Percentiles rank a stretch among this genome's conserved stretches.
Evolutionary conservation across 1,140 invertebrate genomes (phyloP).

Genomic region (Drosophila nebulosa): DNA sequence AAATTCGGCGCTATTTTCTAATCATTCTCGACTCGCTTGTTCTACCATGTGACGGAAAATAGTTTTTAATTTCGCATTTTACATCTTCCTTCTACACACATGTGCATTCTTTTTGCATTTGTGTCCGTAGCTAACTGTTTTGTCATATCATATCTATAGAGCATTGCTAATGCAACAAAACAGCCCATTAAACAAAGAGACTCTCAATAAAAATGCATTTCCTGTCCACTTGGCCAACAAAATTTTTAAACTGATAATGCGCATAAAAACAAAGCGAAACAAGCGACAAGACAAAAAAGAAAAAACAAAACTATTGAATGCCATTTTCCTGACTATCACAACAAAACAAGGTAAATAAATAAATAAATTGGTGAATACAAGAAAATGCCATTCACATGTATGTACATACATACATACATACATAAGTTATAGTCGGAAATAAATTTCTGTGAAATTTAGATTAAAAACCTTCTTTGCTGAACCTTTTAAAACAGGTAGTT

Average conservation of each 20-base stretch:
- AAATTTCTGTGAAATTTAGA: too few species aligned
- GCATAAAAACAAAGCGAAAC: neutral
- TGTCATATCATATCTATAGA: neutral
- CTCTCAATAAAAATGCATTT: conserved; percentile 41
- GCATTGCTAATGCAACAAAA: neutral
- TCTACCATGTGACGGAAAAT: neutral
- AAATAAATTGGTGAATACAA: too few species aligned
- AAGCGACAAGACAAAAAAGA: neutral
- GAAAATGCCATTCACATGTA: neutral
- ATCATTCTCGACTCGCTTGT: neutral
- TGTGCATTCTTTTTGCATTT: neutral
- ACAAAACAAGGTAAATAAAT: neutral
- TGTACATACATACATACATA: neutral
- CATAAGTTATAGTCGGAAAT: neutral
- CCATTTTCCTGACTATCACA: neutral
- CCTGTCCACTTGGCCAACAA: conserved; percentile 38
- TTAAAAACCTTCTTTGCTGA: too few species aligned
- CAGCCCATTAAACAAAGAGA: conserved; percentile 12
- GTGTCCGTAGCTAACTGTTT: neutral
- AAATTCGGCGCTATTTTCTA: too few species aligned
- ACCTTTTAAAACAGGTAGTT: too few species aligned
- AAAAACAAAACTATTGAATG: neutral
- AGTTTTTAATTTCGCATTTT: neutral
- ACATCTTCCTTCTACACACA: neutral
- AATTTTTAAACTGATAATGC: conserved; percentile 25